phyloP scores from a whole-genome alignment of 2,797 vertebrate genomes.

The Leptatherina wallacei region DNA sequence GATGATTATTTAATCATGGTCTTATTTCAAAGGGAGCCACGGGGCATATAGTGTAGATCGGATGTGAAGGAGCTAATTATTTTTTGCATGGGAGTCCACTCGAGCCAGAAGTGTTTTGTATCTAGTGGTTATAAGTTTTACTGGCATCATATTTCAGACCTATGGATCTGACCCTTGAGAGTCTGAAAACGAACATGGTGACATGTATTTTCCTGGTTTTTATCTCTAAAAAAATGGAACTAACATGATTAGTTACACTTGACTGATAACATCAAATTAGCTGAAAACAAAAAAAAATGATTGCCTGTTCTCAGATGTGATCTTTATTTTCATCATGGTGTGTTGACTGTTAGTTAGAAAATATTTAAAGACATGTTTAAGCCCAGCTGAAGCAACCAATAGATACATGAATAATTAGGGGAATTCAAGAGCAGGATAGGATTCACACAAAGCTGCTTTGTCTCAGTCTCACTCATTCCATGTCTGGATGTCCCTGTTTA shows the following conservation, averaged over 20 bases:
- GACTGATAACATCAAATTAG: neutral
- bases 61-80: neutral
- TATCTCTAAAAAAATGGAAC: too few species aligned
- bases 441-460: constrained; percentile 24
- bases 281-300: neutral
- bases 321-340: neutral
- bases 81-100: neutral
- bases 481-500: constrained; percentile 15
- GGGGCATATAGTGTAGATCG: too few species aligned
- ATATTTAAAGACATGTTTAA: too few species aligned
- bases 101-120: neutral
- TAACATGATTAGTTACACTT: neutral
- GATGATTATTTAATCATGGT: neutral
- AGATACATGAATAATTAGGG: neutral
- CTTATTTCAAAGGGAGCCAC: neutral
- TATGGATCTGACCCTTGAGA: neutral
- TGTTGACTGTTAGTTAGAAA: neutral
- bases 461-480: constrained; percentile 10
- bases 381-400: neutral
- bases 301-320: neutral
- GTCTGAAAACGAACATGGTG: neutral
- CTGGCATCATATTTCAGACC: neutral
- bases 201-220: neutral
- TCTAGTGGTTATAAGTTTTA: neutral
- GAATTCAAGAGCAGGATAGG: neutral